These are phyloP conservation scores for Latrodectus hesperus DNA, from an alignment of 2,888 invertebrate genomes.

Conservation along the genomic window DNA sequence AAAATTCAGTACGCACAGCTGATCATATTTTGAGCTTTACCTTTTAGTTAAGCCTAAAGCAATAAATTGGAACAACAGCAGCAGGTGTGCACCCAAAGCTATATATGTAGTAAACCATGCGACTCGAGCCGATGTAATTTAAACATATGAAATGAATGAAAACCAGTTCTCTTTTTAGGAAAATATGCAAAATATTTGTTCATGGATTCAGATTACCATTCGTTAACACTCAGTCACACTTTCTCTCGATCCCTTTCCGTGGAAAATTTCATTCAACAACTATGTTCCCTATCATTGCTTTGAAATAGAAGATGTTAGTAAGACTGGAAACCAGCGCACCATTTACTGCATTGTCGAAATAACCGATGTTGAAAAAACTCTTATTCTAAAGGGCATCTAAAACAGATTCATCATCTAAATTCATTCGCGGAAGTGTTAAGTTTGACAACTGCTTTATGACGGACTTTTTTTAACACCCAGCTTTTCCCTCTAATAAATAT, in stretches of 20 bases:
- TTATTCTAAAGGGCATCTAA: no score
- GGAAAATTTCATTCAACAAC: not conserved
- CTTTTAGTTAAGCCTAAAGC: constrained; percentile 20
- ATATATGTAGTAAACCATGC: constrained; percentile 31
- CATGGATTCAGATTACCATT: constrained; percentile 38
- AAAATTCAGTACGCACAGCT: constrained; percentile 39
- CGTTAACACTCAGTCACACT: constrained; percentile 44
- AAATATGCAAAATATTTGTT: no score
- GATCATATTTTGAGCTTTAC: constrained; percentile 46
- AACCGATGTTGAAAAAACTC: no score
- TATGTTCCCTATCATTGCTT: no score
- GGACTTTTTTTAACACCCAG: no score
- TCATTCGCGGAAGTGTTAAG: no score
- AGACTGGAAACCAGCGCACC: no score
- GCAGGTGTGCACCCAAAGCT: constrained; percentile 30
- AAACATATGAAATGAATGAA: constrained; percentile 50
- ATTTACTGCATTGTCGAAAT: no score
- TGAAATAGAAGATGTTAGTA: no score
- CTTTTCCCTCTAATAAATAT: no score
- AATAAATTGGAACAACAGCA: constrained; percentile 28
- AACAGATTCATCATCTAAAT: no score
- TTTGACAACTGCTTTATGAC: no score
- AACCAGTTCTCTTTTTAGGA: constrained; percentile 38
- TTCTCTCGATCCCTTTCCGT: constrained; percentile 19
- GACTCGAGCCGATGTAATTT: constrained; percentile 39